Base-by-base conservation (phyloP, 2,113 vertebrate species). In the Carlito syrichta region DNA sequence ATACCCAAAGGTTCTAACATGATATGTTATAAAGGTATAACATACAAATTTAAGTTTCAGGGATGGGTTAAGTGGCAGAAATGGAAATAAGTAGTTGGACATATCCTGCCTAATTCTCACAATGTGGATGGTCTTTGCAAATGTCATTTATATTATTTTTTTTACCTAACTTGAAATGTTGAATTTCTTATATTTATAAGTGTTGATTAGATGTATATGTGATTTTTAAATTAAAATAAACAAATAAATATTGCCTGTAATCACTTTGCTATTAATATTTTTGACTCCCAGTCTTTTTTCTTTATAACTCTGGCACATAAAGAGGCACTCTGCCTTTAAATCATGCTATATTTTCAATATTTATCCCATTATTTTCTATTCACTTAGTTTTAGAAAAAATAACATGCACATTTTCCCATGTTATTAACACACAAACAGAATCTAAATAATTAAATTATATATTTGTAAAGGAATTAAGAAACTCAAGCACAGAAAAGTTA, bases 391-490 rank as follows among this genome's bases (percentile, higher is more conserved):
- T 40, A 83, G 8, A 13, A 91, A 93, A 95, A 89, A 71, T 1
- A 94, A 10, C 9, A 30, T 22, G 69, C 79, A 32, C 14, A 77
- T 58, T 56, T 90, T 52, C 25, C 68, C 5, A 40, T 50, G 16
- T 79, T 71, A 89, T 58, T 77, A 82, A 94, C 97, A 94, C 58
- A 86, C 54, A 20, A 78, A 79, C 13, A 95, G 40, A 94, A 92
- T 82, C n/a, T 76, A 60, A 95, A 86, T n/a, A 6, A 38, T n/a
- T 66, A 1, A 86, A 96, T 27, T 54, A 50, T 27, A 14, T 38
- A 19, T 19, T 40, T 77, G 81, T 96, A 9, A 48, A 58, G 17
- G 11, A 89, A 87, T 16, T 86, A 48, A 69, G 22, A 83, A 89
- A 69, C 30, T 79, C n/a, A 32, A 32, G 35, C 43, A 94, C 38